Base-by-base conservation (phyloP, 2,888 invertebrate species). In the Vesta saturnalis region DNA sequence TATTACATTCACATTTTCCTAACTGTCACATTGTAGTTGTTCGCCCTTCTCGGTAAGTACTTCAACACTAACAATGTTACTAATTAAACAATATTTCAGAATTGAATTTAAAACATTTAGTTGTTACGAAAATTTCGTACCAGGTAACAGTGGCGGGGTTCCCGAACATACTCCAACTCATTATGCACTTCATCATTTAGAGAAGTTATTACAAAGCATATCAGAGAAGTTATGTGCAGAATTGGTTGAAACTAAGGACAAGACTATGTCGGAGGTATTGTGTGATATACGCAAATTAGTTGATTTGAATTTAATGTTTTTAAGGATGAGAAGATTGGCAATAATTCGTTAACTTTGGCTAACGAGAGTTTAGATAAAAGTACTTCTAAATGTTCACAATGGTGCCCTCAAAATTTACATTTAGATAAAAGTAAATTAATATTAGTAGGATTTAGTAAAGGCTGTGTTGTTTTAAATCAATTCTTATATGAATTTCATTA, bases 391-490 rank as follows among this genome's bases (percentile, higher is more conserved):
- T 59, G 54, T 10, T 86, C 73, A 85, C 84, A 0, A 81, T 89
- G 14, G 88, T 90, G 90, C 90, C 84, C 86, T 0, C 86, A 88
- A 56, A 83, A 84, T 65, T 81, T 89, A 15, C 84, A 86, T 30
- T 81, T 92, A 77, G 89, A 90, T 77, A 87, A 88, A 79, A 73
- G 68, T 57, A 84, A 86, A 71, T 84, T 92, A 68, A 87, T 87
- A 54, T 82, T 95, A 73, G 87, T 95, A 68, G 96, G 94, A 1
- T 96, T 96, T 84, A 96, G 96, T 85, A 96, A 97, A 86, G 96
- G 96, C 67, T 95, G 95, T 84, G 94, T 95, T 67, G 96, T 96
- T 69, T 88, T 96, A 77, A 97, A 96, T 87, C 96, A 97, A 87
- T 87, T 96, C 74, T 87, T 96, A 60, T 91, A 93, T 81, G 96